phyloP scores from a whole-genome alignment of 2,797 vertebrate species.

The Anolis apletophallus region DNA sequence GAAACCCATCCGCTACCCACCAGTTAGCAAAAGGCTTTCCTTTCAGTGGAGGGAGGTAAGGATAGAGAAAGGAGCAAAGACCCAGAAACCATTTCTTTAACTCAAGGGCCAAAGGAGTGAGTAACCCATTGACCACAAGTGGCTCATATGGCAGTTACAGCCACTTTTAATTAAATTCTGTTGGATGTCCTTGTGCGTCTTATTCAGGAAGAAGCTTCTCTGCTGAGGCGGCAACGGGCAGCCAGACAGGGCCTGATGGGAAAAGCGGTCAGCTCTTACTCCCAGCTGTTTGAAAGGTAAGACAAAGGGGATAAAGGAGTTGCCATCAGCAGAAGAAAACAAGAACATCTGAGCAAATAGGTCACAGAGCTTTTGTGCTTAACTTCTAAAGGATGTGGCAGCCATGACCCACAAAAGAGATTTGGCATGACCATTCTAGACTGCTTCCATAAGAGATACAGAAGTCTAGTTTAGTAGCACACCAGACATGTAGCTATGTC shows the following conservation, averaged over 20 bases:
- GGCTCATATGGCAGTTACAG: too few relatives aligned
- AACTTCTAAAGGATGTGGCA: neutral
- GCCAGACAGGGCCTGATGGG: constrained; percentile 82
- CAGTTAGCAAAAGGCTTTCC: constrained; percentile 22
- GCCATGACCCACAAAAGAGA: neutral
- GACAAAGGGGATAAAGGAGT: accelerated
- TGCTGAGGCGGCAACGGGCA: constrained; percentile 78
- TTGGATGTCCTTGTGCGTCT: neutral
- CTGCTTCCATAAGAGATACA: too few relatives aligned
- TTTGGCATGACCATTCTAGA: neutral
- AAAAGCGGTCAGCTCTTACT: constrained; percentile 78
- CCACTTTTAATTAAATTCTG: too few relatives aligned
- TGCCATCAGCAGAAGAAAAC: neutral
- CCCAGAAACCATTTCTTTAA: too few relatives aligned
- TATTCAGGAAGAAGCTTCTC: constrained; percentile 86
- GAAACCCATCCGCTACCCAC: neutral
- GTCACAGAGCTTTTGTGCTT: neutral
- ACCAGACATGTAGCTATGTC: too few relatives aligned
- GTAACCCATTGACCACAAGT: too few relatives aligned
- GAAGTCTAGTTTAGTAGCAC: too few relatives aligned
- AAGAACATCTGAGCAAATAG: neutral
- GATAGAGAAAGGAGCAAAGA: neutral
- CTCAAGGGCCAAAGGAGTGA: too few relatives aligned
- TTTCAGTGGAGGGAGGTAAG: neutral
- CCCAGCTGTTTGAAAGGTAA: constrained; percentile 87